Conservation (phyloP, 2,797 vertebrate species). For the Meriones psammophilus region DNA sequence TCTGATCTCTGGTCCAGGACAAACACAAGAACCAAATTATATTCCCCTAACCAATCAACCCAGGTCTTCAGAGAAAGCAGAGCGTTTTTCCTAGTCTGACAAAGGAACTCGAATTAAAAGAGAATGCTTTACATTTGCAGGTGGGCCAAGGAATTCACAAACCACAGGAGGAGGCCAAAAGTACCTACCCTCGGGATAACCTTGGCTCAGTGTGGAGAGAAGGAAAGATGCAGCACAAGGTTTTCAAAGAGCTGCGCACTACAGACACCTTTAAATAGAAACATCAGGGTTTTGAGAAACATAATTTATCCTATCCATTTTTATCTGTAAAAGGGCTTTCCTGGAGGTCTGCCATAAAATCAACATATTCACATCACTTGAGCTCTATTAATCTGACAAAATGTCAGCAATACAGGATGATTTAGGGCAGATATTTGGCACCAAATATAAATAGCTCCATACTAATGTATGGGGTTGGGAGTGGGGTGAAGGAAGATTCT, state of each 20-base stretch:
- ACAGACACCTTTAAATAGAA: constrained; percentile 73
- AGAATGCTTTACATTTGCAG: constrained; percentile 81
- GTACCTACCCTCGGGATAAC: constrained; percentile 68
- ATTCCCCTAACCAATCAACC: constrained; percentile 87
- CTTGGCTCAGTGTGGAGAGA: constrained; percentile 75
- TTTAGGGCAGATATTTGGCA: constrained; percentile 74
- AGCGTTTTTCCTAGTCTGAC: constrained; percentile 84
- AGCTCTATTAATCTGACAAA: constrained; percentile 77
- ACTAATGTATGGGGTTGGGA: constrained; percentile 35
- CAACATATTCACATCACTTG: constrained; percentile 65
- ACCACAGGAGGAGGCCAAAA: constrained; percentile 77
- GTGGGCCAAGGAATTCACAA: constrained; percentile 86
- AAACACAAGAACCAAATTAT: constrained; percentile 87
- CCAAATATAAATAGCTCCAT: constrained; percentile 71
- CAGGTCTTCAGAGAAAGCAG: constrained; percentile 87
- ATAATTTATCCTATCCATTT: constrained; percentile 66
- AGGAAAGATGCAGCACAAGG: constrained; percentile 24
- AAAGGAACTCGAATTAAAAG: constrained; percentile 82
- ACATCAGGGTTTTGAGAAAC: constrained; percentile 63
- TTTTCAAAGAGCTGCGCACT: constrained; percentile 72
- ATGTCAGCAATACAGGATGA: constrained; percentile 66
- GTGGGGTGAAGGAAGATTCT: constrained; percentile 23
- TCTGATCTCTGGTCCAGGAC: constrained; percentile 87
- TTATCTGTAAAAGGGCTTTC: constrained; percentile 65
- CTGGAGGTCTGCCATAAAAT: constrained; percentile 74